Evolutionary conservation across 1,140 invertebrate genomes (phyloP).

Genomic region (Ceratina japonica): DNA sequence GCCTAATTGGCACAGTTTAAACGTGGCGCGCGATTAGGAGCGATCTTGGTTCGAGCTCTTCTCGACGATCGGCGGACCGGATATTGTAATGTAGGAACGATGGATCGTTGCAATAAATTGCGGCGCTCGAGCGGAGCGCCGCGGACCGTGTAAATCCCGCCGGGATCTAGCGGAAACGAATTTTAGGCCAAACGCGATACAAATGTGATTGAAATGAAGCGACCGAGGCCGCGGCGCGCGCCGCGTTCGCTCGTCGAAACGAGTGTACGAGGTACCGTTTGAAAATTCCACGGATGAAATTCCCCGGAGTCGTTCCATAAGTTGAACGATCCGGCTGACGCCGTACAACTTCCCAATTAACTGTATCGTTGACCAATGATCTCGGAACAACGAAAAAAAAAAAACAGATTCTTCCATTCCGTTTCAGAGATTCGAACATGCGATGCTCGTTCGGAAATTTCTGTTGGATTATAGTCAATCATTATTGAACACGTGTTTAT

Average conservation of each 20-base stretch:
- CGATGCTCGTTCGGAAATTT: too few species aligned
- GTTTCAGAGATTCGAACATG: background rate
- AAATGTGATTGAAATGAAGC: conserved; percentile 7
- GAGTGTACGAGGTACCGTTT: conserved; percentile 72
- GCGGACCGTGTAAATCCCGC: conserved; percentile 14
- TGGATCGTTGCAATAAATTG: conserved; percentile 5
- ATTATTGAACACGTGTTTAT: too few species aligned
- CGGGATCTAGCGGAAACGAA: conserved; percentile 18
- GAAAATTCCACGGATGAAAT: conserved; percentile 71
- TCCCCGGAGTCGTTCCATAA: conserved; percentile 42
- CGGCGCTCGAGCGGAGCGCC: background rate
- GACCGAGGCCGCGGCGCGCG: background rate
- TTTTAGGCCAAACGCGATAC: conserved; percentile 24
- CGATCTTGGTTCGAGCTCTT: background rate
- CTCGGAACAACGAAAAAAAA: background rate
- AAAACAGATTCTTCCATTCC: background rate
- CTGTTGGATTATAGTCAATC: too few species aligned
- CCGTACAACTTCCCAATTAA: conserved; percentile 40
- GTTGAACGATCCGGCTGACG: conserved; percentile 8
- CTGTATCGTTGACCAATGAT: conserved; percentile 9
- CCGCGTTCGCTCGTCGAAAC: conserved; percentile 45
- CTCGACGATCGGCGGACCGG: background rate
- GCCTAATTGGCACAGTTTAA: conserved; percentile 25
- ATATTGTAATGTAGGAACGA: background rate
- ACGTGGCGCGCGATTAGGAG: background rate